Percentiles rank a stretch among this genome's conserved stretches.
These are phyloP conservation scores for Aegotheles bennettii DNA, from an alignment of 2,113 vertebrate species.

Conservation along the genomic window DNA sequence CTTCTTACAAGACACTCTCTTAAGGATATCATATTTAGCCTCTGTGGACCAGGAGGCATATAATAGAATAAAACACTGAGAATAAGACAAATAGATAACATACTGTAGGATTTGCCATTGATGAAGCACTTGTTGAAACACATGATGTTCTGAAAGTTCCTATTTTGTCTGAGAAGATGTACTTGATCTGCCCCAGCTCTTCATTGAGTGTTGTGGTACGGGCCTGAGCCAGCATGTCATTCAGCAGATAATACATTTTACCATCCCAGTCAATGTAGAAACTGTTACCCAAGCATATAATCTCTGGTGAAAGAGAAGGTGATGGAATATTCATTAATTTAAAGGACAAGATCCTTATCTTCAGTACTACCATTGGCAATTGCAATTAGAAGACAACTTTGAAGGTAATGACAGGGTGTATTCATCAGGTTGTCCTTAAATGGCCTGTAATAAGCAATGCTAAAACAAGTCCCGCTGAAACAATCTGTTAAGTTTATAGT, in stretches of 20 bases:
- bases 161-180: constrained; percentile 96
- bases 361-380: background rate
- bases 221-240: constrained; percentile 85
- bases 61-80: background rate
- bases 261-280: constrained; percentile 94
- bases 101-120: constrained; percentile 86
- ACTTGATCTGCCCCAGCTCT: constrained; percentile 94
- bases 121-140: constrained; percentile 93
- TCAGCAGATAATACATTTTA: constrained; percentile 90
- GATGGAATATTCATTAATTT: background rate
- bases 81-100: background rate
- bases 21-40: background rate
- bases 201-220: constrained; percentile 94
- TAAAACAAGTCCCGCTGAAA: background rate
- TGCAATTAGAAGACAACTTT: background rate
- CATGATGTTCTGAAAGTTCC: constrained; percentile 98
- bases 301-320: constrained; percentile 74
- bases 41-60: background rate
- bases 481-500: background rate
- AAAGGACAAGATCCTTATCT: background rate
- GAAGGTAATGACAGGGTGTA: background rate
- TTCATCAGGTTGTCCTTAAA: background rate
- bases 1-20: background rate
- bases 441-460: background rate
- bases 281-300: constrained; percentile 96